Conservation (phyloP, 2,113 vertebrate species). For the Herpailurus yagouaroundi region DNA sequence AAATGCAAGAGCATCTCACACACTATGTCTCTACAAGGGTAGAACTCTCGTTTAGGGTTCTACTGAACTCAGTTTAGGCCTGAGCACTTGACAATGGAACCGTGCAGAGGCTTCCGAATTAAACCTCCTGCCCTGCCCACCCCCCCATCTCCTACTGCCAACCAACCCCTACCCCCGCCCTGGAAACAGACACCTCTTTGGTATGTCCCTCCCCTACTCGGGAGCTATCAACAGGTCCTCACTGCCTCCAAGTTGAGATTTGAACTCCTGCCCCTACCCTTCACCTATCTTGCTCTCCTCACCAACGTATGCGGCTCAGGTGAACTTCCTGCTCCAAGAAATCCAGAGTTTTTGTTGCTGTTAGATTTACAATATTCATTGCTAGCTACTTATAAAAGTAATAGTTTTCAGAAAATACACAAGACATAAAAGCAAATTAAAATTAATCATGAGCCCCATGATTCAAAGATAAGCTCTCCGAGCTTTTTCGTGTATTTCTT, state of each 20-base stretch:
- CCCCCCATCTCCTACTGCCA: not conserved
- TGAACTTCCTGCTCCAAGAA: not conserved
- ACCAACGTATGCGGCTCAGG: not conserved
- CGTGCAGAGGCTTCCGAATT: not conserved
- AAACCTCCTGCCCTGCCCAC: not conserved
- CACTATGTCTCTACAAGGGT: too few species aligned
- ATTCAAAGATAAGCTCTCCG: not conserved
- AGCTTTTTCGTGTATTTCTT: not conserved
- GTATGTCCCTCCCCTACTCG: not conserved
- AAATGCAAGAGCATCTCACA: not conserved
- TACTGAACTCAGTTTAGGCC: not conserved
- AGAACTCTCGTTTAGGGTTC: too few species aligned
- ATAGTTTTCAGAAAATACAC: not conserved
- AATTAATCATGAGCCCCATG: not conserved
- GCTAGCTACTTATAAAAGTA: conserved; percentile 15
- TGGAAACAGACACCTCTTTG: not conserved
- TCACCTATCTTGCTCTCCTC: not conserved
- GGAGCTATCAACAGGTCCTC: not conserved
- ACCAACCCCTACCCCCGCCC: too few species aligned
- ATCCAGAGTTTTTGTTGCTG: not conserved
- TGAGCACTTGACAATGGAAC: not conserved
- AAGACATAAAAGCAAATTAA: conserved; percentile 24
- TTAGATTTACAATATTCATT: not conserved
- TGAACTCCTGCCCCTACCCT: not conserved
- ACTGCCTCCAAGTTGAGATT: not conserved